Evolutionary conservation across 2,797 vertebrate species (phyloP).

Genomic region (Eulemur mongoz): DNA sequence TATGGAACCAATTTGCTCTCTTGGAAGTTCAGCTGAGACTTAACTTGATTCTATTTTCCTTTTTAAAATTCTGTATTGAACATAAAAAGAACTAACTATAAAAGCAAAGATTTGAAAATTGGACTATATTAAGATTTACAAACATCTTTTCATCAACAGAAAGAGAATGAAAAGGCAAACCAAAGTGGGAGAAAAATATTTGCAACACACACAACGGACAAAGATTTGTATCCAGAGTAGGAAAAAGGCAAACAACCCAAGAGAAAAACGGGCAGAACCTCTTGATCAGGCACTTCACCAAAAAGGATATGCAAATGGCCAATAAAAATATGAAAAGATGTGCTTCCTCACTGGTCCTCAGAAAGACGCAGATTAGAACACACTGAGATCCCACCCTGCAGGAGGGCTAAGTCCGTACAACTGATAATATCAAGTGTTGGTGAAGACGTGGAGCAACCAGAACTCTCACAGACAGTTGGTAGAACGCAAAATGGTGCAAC

Average conservation of each 20-base stretch:
- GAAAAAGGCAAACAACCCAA: neutral
- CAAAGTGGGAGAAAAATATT: neutral
- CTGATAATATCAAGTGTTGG: neutral
- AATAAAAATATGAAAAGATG: rapidly evolving
- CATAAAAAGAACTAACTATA: neutral
- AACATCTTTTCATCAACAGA: neutral
- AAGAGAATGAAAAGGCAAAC: neutral
- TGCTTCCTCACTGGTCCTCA: too few species aligned
- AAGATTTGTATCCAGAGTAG: neutral
- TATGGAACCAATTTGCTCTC: constrained; percentile 56
- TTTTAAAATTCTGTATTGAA: constrained; percentile 66
- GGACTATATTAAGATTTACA: neutral
- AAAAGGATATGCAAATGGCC: neutral
- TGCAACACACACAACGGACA: too few species aligned
- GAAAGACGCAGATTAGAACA: neutral
- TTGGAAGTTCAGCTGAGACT: constrained; percentile 18
- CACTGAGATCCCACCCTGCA: rapidly evolving
- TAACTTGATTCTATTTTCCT: neutral
- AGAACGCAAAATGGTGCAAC: rapidly evolving
- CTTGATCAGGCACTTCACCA: too few species aligned
- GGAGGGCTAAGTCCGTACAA: neutral
- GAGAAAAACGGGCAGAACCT: neutral
- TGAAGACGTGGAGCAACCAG: neutral
- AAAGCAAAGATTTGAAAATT: neutral
- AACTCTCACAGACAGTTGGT: neutral